Conservation (phyloP, 2,888 invertebrate species). For the Harpalus rufipes region DNA sequence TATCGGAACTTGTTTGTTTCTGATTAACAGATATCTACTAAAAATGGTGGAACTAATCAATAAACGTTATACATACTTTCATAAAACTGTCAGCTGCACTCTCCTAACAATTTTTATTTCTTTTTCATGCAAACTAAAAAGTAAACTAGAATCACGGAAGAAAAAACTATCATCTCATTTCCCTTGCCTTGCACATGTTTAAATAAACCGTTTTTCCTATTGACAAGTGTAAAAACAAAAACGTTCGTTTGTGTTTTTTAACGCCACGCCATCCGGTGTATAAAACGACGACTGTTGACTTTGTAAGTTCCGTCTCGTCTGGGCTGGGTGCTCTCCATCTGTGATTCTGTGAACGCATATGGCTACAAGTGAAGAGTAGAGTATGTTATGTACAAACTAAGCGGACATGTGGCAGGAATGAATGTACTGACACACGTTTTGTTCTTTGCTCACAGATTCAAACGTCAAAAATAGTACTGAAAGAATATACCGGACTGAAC, state of each 20-base stretch:
- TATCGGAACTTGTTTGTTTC: too few species aligned
- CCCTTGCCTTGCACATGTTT: conserved; percentile 13
- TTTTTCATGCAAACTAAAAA: neutral
- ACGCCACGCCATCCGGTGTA: conserved; percentile 26
- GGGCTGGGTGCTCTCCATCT: conserved; percentile 1
- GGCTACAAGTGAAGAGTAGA: conserved; percentile 1
- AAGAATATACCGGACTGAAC: neutral
- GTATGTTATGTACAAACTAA: too few species aligned
- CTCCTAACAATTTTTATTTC: too few species aligned
- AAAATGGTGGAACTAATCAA: too few species aligned
- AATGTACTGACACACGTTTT: conserved; percentile 5
- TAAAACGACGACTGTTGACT: conserved; percentile 21
- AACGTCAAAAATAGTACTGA: neutral
- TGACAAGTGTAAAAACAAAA: conserved; percentile 19
- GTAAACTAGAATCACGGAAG: neutral
- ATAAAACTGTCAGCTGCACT: too few species aligned
- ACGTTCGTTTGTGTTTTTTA: conserved; percentile 16
- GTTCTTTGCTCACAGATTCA: neutral
- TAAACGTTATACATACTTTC: too few species aligned
- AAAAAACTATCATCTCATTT: neutral
- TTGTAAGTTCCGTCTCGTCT: conserved; percentile 31
- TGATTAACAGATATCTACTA: too few species aligned
- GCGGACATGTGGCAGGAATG: conserved; percentile 10
- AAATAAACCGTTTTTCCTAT: conserved; percentile 24
- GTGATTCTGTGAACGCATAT: conserved; percentile 44